These are phyloP conservation scores for Geodia barretti DNA, from an alignment of 37 sponge, comb jelly and placozoan genomes.

Conservation along the genomic window DNA sequence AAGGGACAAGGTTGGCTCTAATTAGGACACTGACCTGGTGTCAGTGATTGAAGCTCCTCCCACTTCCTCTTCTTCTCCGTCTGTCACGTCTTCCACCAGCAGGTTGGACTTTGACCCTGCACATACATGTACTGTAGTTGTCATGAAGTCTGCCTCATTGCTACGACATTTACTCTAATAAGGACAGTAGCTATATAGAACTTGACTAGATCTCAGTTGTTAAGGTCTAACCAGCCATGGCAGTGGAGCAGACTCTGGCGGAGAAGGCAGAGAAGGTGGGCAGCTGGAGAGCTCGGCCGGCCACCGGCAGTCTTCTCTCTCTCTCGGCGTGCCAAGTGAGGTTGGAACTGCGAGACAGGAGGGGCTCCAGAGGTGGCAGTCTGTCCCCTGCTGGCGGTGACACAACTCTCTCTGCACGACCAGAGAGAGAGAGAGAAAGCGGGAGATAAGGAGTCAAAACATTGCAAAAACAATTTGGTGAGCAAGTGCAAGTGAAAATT, in stretches of 20 bases:
- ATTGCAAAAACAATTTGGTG: too few species aligned
- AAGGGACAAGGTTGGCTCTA: background rate
- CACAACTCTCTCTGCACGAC: background rate
- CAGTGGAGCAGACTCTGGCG: background rate
- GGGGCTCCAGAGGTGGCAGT: background rate
- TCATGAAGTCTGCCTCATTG: background rate
- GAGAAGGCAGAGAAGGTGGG: background rate
- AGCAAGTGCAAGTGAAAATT: too few species aligned
- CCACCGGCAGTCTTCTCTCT: background rate
- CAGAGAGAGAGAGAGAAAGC: too few species aligned
- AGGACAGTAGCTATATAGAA: background rate
- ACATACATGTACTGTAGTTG: background rate
- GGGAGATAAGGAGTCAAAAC: too few species aligned
- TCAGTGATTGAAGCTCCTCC: background rate
- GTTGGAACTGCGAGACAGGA: background rate
- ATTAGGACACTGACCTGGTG: background rate
- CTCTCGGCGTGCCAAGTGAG: background rate
- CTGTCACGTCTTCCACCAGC: slow-evolving; percentile 18
- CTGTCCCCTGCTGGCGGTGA: background rate
- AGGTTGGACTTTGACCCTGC: slow-evolving; percentile 64
- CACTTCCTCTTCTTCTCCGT: background rate
- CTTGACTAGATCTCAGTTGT: background rate
- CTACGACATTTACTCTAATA: slow-evolving; percentile 1
- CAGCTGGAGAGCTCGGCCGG: background rate
- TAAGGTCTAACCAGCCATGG: background rate